These are phyloP conservation scores for Acrobasis repandana DNA, from an alignment of 2,888 invertebrate species.

Conservation along the genomic window DNA sequence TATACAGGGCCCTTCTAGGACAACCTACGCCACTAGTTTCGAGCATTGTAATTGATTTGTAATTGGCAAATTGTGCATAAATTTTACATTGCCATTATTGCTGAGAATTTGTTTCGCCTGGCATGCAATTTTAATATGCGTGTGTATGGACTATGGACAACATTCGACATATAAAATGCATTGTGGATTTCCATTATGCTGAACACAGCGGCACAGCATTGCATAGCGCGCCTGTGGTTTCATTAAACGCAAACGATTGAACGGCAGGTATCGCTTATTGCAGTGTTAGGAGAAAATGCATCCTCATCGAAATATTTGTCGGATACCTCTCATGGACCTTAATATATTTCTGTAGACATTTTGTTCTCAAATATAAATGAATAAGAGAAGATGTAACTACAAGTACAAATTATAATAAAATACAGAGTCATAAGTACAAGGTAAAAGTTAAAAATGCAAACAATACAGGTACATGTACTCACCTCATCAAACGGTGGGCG, in stretches of 20 bases:
- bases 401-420: too few relatives aligned
- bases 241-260: constrained; percentile 11
- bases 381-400: too few relatives aligned
- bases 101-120: neutral
- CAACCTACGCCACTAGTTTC: too few relatives aligned
- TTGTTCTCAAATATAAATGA: too few relatives aligned
- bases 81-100: neutral
- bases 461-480: too few relatives aligned
- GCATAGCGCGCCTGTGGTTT: constrained; percentile 5
- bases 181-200: constrained; percentile 13
- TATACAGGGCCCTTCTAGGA: too few relatives aligned
- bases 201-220: neutral
- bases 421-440: too few relatives aligned
- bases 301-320: constrained; percentile 3
- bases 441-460: too few relatives aligned
- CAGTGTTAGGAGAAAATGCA: neutral
- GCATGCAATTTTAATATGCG: neutral
- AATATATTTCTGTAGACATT: neutral
- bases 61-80: too few relatives aligned
- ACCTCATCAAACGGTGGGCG: too few relatives aligned
- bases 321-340: neutral
- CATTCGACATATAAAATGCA: neutral
- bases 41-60: too few relatives aligned
- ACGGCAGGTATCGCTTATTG: constrained; percentile 13
- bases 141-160: too few relatives aligned